These are phyloP conservation scores for Ypsolopha sequella DNA, from an alignment of 2,888 invertebrate genomes.

Conservation along the genomic window DNA sequence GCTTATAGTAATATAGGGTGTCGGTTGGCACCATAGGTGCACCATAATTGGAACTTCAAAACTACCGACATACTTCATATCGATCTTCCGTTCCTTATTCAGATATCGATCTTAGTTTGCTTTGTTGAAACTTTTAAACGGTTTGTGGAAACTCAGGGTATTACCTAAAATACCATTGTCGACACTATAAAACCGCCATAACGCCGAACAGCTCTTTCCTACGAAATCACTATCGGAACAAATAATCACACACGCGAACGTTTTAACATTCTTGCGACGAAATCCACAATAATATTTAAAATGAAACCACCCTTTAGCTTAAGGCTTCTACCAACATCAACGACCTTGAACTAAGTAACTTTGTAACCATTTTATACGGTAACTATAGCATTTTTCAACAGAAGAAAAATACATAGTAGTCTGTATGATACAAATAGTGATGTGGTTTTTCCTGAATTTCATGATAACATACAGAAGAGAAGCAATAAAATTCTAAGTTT, in stretches of 20 bases:
- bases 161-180: constrained; percentile 6
- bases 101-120: not conserved
- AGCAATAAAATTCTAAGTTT: too few relatives aligned
- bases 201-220: constrained; percentile 6
- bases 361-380: too few relatives aligned
- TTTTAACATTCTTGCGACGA: constrained; percentile 1
- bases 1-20: too few relatives aligned
- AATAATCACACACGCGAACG: constrained; percentile 12
- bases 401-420: too few relatives aligned
- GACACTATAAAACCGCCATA: constrained; percentile 6
- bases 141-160: not conserved
- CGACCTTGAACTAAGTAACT: too few relatives aligned
- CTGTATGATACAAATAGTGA: too few relatives aligned
- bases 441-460: too few relatives aligned
- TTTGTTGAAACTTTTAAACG: constrained; percentile 1
- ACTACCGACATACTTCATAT: not conserved
- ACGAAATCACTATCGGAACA: constrained; percentile 13
- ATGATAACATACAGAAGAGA: too few relatives aligned
- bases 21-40: too few relatives aligned
- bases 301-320: not conserved
- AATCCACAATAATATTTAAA: not conserved
- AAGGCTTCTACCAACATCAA: too few relatives aligned
- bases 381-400: too few relatives aligned
- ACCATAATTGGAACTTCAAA: not conserved
- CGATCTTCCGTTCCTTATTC: not conserved